These are phyloP conservation scores for Prenolepis imparis DNA, from an alignment of 2,888 invertebrate species.

Conservation along the genomic window DNA sequence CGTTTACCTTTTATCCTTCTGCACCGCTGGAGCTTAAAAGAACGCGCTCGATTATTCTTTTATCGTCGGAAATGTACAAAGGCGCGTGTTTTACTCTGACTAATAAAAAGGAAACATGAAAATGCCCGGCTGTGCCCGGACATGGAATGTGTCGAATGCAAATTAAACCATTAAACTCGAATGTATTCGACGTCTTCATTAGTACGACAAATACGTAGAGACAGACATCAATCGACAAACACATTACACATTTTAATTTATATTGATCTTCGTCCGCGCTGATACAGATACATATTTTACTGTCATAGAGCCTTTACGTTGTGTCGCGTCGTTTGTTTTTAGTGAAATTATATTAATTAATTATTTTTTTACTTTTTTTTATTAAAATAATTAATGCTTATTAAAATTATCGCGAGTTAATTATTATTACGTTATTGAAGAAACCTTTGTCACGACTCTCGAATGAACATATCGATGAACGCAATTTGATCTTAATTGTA, in stretches of 20 bases:
- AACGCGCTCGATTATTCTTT: slow-evolving; percentile 56
- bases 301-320: background rate
- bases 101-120: slow-evolving; percentile 48
- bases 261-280: background rate
- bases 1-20: slow-evolving; percentile 69
- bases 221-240: background rate
- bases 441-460: background rate
- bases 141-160: slow-evolving; percentile 19
- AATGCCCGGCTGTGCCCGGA: slow-evolving; percentile 12
- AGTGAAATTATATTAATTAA: background rate
- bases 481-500: slow-evolving; percentile 19
- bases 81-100: slow-evolving; percentile 47
- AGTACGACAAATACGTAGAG: background rate
- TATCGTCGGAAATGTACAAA: slow-evolving; percentile 55
- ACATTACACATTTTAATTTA: background rate
- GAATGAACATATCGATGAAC: background rate
- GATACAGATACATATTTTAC: background rate
- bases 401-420: background rate
- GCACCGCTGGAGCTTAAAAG: slow-evolving; percentile 50
- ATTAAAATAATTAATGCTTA: background rate
- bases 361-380: background rate
- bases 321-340: background rate
- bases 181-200: background rate
- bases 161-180: slow-evolving; percentile 35
- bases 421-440: background rate